phyloP scores from a whole-genome alignment of 1,140 invertebrate genomes.

The Drosophila ficusphila region DNA sequence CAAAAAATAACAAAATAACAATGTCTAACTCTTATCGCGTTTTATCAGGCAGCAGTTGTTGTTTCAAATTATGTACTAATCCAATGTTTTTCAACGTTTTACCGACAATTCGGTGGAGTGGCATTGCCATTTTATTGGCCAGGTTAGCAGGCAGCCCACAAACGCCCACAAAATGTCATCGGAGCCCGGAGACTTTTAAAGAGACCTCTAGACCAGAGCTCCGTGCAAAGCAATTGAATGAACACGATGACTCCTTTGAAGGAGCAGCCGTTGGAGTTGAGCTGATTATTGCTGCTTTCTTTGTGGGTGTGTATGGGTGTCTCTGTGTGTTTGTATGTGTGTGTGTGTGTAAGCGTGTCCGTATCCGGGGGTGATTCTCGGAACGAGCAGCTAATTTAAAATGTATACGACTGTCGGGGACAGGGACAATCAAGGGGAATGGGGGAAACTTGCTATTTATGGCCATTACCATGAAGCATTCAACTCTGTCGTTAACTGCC shows the following conservation, averaged over 20 bases:
- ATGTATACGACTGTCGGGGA: conserved; percentile 48
- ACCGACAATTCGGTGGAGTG: conserved; percentile 6
- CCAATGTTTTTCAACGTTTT: background rate
- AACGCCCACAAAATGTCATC: conserved; percentile 22
- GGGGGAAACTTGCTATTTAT: conserved; percentile 41
- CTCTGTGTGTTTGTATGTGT: conserved; percentile 10
- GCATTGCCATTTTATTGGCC: conserved; percentile 16
- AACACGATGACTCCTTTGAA: conserved; percentile 11
- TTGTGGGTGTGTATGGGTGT: conserved; percentile 5
- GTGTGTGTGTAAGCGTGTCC: conserved; percentile 3
- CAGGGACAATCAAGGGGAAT: background rate
- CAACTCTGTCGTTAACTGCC: conserved; percentile 37
- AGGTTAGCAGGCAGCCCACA: conserved; percentile 7
- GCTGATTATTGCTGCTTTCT: conserved; percentile 49
- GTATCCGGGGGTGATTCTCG: conserved; percentile 25
- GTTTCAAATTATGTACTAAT: background rate
- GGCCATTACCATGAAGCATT: conserved; percentile 51
- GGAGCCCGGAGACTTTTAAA: conserved; percentile 23
- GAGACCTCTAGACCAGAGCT: conserved; percentile 2
- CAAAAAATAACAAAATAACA: no score
- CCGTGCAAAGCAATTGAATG: conserved; percentile 20
- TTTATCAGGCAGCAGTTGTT: background rate
- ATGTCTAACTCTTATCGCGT: no score
- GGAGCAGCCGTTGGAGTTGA: conserved; percentile 32
- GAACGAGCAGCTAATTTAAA: conserved; percentile 64